Conservation (phyloP, 2,113 vertebrate species). For the Tupaia tana region DNA sequence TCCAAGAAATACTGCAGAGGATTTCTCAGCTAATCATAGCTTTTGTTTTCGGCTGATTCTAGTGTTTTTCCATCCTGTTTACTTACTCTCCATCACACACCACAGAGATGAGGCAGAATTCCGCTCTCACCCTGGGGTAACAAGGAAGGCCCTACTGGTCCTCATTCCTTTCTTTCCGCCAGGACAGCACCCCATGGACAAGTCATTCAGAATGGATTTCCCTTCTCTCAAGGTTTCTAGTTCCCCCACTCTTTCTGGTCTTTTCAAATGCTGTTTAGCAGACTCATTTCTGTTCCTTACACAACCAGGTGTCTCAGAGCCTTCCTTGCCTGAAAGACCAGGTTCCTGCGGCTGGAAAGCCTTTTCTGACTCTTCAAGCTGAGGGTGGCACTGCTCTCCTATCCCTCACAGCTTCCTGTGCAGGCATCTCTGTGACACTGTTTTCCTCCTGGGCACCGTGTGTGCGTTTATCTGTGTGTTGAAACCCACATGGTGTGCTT, state of each 20-base stretch:
- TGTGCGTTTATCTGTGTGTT: not conserved
- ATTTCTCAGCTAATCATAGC: not conserved
- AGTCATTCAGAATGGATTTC: not conserved
- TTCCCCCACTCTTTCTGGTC: not conserved
- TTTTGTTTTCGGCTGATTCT: not conserved
- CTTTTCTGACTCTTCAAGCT: not conserved
- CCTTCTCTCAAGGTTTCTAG: not conserved
- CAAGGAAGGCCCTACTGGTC: too few species aligned
- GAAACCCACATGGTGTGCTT: not conserved
- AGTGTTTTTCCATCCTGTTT: not conserved
- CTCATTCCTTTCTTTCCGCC: not conserved
- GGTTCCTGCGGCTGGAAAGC: not conserved
- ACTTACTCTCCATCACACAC: not conserved
- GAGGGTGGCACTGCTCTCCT: not conserved
- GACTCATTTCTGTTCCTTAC: not conserved
- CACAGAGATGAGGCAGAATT: not conserved
- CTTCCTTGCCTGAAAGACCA: not conserved
- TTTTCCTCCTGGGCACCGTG: not conserved
- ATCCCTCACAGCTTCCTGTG: not conserved
- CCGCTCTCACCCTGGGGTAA: not conserved
- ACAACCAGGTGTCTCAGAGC: not conserved
- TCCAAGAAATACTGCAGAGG: not conserved
- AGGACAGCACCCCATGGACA: fast-evolving
- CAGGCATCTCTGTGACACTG: not conserved
- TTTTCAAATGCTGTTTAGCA: not conserved